Evolutionary conservation across 1,140 invertebrate species (phyloP).

Genomic region (Cherax quadricarinatus): DNA sequence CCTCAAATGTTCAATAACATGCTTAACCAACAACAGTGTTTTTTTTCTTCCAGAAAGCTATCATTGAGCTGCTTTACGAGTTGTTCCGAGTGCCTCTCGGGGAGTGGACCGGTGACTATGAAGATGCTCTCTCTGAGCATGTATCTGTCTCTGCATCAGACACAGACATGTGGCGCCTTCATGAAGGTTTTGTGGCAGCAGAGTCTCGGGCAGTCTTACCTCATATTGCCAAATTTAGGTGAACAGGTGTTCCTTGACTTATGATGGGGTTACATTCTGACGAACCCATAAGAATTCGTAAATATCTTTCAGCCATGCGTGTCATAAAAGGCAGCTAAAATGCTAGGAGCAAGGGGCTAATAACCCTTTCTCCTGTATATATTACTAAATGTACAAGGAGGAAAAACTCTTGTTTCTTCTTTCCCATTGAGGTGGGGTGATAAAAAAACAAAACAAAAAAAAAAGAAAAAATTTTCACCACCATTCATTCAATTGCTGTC

Average conservation of each 20-base stretch:
- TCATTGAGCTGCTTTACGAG: slow-evolving; percentile 94
- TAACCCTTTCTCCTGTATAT: too few relatives aligned
- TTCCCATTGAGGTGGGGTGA: too few relatives aligned
- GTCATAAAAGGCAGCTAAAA: too few relatives aligned
- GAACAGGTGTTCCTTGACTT: neutral
- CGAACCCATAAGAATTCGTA: too few relatives aligned
- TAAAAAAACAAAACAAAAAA: too few relatives aligned
- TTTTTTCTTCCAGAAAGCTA: slow-evolving; percentile 84
- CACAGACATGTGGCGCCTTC: slow-evolving; percentile 90
- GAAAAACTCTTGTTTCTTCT: too few relatives aligned
- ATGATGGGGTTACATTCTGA: too few relatives aligned
- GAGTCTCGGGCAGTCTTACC: slow-evolving; percentile 91
- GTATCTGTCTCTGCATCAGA: slow-evolving; percentile 78
- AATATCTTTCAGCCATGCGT: too few relatives aligned
- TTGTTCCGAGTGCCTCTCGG: slow-evolving; percentile 81
- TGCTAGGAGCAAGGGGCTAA: too few relatives aligned
- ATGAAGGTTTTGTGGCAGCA: slow-evolving; percentile 93
- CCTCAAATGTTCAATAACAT: neutral
- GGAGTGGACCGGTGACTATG: slow-evolving; percentile 94
- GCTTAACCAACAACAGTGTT: neutral
- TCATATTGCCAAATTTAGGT: slow-evolving; percentile 82
- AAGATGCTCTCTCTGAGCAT: slow-evolving; percentile 89
- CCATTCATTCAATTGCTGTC: too few relatives aligned
- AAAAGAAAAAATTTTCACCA: too few relatives aligned
- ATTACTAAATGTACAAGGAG: too few relatives aligned